phyloP scores from a whole-genome alignment of 2,113 vertebrate genomes.

The Orientallactaga bullata region DNA sequence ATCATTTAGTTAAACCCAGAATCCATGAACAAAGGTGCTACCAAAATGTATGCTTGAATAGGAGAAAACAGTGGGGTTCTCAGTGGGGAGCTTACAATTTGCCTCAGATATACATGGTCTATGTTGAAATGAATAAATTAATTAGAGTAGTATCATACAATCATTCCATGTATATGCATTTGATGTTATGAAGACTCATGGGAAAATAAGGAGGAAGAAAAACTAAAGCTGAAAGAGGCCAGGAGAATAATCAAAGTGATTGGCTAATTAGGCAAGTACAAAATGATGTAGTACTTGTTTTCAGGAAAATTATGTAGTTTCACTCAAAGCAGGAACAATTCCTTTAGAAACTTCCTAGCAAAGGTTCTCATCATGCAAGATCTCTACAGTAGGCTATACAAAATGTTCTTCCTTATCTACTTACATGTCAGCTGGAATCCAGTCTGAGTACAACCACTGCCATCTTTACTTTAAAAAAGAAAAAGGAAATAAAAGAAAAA shows the following conservation, averaged over 20 bases:
- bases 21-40: no score
- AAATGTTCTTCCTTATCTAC: background rate
- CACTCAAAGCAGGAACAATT: background rate
- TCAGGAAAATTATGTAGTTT: background rate
- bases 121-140: background rate
- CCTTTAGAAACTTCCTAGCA: background rate
- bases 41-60: background rate
- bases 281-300: background rate
- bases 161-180: background rate
- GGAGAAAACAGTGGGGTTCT: fast-evolving
- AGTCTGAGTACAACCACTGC: background rate
- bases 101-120: background rate
- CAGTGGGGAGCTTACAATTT: background rate
- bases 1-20: background rate
- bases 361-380: background rate
- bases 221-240: background rate
- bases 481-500: background rate
- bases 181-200: background rate
- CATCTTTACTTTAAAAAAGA: background rate
- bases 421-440: background rate
- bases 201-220: background rate
- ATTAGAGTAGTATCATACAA: background rate
- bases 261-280: background rate
- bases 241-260: background rate
- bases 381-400: background rate